Base-by-base conservation (phyloP, 1,140 invertebrate species). In the Neocloeon triangulifer region DNA sequence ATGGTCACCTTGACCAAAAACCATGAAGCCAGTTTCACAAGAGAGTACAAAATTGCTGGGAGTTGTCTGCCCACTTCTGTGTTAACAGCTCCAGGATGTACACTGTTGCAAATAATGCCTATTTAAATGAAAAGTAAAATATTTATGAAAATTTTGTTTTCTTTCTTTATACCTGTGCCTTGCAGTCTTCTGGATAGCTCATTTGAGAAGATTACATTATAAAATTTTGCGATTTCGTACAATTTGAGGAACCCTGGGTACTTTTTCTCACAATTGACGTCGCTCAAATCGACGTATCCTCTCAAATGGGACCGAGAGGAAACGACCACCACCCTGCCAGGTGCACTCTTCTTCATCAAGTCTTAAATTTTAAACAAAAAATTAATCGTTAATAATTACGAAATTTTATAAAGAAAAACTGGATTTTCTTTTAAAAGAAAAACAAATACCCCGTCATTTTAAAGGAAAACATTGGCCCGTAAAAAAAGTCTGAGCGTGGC, bases 41-140 rank as follows among this genome's bases (percentile, higher is more conserved):
- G 5, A 4, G 20, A 5, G 2, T 20, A 7, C 5, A 42, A 7
- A 25, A 40, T 25, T 12, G 19, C 22, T 2, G 37, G 33, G 12
- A 37, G 20, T 21, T 37, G 25, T 8, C 56, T 12, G 50, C 40
- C 10, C 40, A 58, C 46, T 4, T 52, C 47, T 1, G 59, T 62
- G 15, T 52, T 50, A 14, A 60, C 55, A 20, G 58, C 44, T 10
- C 64, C 64, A 17, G 65, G 65, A 44, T 65, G 56, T 9, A 60
- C 37, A 30, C 50, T 48, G 39, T 64, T 61, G 5, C 51, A 50
- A 25, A 47, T 56, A 2, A 66, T 51, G 15, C 55, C 52, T 46
- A 30, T 34, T 15, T 3, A 32, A 9, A 14, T 36, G 22, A 28
- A 10, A 5, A 14, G 30, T 7, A 37, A 1, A 23, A 9, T 32